Conservation (phyloP, 2,113 vertebrate species). For the Zosterops hypoxanthus region DNA sequence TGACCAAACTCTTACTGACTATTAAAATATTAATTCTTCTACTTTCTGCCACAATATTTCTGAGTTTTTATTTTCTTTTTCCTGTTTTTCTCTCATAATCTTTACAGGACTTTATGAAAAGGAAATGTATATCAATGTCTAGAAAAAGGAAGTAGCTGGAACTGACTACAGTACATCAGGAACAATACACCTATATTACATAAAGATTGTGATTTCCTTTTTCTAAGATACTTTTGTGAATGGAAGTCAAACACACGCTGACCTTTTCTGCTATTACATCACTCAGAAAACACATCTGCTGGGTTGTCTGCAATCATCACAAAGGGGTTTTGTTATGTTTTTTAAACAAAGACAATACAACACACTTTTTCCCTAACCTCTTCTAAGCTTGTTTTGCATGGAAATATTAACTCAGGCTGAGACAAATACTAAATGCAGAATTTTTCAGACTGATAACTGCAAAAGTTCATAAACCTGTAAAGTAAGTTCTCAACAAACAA, state of each 20-base stretch:
- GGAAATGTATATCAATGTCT: not conserved
- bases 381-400: not conserved
- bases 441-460: not conserved
- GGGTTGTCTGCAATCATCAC: not conserved
- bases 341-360: not conserved
- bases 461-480: not conserved
- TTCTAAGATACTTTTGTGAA: slow-evolving; percentile 27
- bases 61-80: not conserved
- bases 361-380: not conserved
- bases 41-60: not conserved
- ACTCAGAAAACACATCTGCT: slow-evolving; percentile 54
- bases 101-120: not conserved
- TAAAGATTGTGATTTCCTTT: slow-evolving; percentile 35
- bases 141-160: slow-evolving; percentile 43
- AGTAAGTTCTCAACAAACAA: not conserved
- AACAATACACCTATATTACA: slow-evolving; percentile 24
- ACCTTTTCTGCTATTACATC: slow-evolving; percentile 52
- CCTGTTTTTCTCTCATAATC: not conserved
- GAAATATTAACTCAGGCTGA: not conserved
- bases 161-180: not conserved
- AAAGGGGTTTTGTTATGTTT: not conserved
- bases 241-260: not conserved
- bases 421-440: not conserved
- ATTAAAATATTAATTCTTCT: not conserved
- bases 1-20: not conserved